These are phyloP conservation scores for Melanostoma mellinum DNA, from an alignment of 2,888 invertebrate species.

Conservation along the genomic window DNA sequence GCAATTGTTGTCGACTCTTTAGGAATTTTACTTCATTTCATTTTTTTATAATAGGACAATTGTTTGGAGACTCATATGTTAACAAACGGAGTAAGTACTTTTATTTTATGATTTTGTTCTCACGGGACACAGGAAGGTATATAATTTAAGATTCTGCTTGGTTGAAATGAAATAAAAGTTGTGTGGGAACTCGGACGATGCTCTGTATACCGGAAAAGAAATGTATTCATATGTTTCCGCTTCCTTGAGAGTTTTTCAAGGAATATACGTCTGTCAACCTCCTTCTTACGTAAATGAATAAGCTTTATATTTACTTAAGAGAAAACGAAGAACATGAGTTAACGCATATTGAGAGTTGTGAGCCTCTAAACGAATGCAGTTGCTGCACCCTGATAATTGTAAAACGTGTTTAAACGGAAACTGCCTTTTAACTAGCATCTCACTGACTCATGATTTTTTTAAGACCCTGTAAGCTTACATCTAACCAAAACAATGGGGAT, in stretches of 20 bases:
- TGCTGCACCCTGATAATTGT: too few relatives aligned
- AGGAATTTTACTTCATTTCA: slow-evolving; percentile 6
- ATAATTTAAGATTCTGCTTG: slow-evolving; percentile 11
- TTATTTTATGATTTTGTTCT: slow-evolving; percentile 30
- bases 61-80: slow-evolving; percentile 13
- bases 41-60: slow-evolving; percentile 3
- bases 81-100: slow-evolving; percentile 5
- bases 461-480: too few relatives aligned
- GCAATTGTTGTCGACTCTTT: slow-evolving; percentile 48
- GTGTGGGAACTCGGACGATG: slow-evolving; percentile 3
- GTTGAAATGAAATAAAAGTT: slow-evolving; percentile 11
- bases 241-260: slow-evolving; percentile 31
- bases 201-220: slow-evolving; percentile 9
- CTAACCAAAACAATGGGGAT: slow-evolving; percentile 12
- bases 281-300: too few relatives aligned
- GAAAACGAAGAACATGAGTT: too few relatives aligned
- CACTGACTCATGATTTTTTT: too few relatives aligned
- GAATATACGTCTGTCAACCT: background rate
- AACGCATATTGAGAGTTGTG: background rate
- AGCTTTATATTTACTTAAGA: background rate
- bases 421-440: too few relatives aligned
- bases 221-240: background rate
- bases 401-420: too few relatives aligned
- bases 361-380: background rate
- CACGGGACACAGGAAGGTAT: slow-evolving; percentile 51